Conservation (phyloP, 2,113 vertebrate genomes). For the Gymnogyps californianus region DNA sequence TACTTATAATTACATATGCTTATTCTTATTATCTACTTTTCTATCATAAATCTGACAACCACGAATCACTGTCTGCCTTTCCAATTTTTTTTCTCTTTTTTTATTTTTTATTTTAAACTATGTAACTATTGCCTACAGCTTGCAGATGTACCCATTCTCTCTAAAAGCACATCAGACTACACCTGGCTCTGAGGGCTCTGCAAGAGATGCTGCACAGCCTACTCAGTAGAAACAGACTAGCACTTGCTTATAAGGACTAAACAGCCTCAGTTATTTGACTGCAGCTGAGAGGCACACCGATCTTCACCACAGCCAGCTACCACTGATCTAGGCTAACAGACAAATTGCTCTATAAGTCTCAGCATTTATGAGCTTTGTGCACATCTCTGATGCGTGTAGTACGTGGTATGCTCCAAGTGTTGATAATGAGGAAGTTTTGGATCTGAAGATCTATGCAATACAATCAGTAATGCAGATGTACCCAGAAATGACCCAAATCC, state of each 20-base stretch:
- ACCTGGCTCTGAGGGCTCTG: not conserved
- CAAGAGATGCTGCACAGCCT: not conserved
- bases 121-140: not conserved
- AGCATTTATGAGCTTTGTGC: not conserved
- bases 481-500: not conserved
- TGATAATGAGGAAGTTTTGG: not conserved
- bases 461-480: not conserved
- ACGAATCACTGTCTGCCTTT: not conserved
- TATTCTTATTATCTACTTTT: not conserved
- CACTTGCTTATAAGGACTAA: not conserved
- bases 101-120: not conserved
- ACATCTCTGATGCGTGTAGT: not conserved
- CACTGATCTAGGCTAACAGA: not conserved
- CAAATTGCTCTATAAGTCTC: not conserved
- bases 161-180: not conserved
- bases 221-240: not conserved
- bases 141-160: not conserved
- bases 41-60: not conserved
- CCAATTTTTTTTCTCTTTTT: not conserved
- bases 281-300: fast-evolving
- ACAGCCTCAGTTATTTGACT: fast-evolving
- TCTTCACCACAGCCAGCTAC: not conserved
- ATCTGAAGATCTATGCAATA: not conserved
- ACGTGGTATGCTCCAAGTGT: not conserved
- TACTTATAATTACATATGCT: not conserved